Conservation (phyloP, 2,113 vertebrate species). For the Amazona vittata region DNA sequence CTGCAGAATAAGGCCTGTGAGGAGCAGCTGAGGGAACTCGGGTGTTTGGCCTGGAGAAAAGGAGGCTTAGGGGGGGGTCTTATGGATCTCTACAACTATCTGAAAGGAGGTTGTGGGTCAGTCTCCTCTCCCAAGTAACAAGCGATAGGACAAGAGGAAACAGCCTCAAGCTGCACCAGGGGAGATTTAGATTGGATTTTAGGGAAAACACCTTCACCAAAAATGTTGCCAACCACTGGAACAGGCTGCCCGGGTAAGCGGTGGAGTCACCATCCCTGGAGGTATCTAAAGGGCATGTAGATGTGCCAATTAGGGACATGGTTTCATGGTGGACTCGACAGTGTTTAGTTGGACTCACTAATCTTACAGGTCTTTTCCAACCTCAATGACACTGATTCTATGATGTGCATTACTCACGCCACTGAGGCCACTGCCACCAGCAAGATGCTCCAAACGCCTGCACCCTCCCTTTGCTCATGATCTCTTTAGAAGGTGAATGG, state of each 20-base stretch:
- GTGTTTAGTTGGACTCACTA: neutral
- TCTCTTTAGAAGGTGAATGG: neutral
- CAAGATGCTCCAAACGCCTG: neutral
- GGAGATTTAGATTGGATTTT: neutral
- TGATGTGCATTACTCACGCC: neutral
- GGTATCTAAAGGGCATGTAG: neutral
- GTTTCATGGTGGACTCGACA: neutral
- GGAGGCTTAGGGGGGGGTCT: neutral
- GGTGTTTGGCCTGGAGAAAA: neutral
- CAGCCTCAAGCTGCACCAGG: neutral
- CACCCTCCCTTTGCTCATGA: accelerated
- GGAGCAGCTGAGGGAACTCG: neutral
- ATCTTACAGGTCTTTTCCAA: neutral
- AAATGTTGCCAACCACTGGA: neutral
- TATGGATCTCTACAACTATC: neutral
- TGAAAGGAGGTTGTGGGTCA: neutral
- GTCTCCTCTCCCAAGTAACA: neutral
- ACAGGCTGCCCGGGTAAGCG: neutral
- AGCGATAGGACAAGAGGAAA: neutral
- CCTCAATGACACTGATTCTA: neutral
- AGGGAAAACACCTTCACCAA: neutral
- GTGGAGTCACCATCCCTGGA: neutral
- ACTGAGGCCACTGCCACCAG: neutral
- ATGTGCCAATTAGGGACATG: neutral
- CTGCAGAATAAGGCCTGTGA: neutral